Evolutionary conservation across 2,113 vertebrate genomes (phyloP).

Genomic region (Neodon shergylaensis): DNA sequence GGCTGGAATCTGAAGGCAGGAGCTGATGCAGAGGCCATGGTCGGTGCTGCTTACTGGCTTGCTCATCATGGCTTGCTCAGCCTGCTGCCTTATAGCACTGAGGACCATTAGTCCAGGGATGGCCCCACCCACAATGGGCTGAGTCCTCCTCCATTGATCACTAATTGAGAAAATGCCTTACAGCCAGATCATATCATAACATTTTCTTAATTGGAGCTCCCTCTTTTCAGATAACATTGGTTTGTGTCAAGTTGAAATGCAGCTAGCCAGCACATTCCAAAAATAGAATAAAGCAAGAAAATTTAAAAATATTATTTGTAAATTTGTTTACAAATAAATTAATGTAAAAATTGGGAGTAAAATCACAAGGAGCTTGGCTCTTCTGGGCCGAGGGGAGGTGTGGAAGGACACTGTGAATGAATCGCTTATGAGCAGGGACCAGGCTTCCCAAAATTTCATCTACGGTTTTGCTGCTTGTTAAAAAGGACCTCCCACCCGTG

Average conservation of each 20-base stretch:
- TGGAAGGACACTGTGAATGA: neutral
- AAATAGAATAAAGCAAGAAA: slow-evolving; percentile 1
- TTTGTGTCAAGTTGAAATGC: neutral
- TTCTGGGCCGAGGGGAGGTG: neutral
- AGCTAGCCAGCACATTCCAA: neutral
- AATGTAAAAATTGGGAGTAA: slow-evolving; percentile 17
- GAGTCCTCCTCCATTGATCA: neutral
- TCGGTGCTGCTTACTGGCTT: neutral
- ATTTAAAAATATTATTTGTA: slow-evolving; percentile 13
- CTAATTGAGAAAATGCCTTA: neutral
- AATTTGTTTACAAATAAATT: slow-evolving; percentile 39
- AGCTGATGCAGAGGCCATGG: neutral
- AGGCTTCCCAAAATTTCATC: slow-evolving; percentile 33
- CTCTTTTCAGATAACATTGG: neutral
- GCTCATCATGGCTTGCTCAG: neutral
- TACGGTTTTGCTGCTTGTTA: neutral
- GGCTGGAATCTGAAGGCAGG: neutral
- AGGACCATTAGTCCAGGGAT: neutral
- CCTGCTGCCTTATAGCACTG: neutral
- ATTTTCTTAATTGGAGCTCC: neutral
- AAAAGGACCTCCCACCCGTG: neutral
- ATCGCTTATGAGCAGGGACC: neutral
- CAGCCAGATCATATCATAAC: too few species aligned
- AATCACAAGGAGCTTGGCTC: neutral
- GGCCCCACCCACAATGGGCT: neutral